A percentile compares a stretch with the other conserved stretches of the same genome.
Evolutionary conservation across 30 jellyfish, hydroid and myxozoan genomes (phyloP).

Genomic region (Aurelia aurita): DNA sequence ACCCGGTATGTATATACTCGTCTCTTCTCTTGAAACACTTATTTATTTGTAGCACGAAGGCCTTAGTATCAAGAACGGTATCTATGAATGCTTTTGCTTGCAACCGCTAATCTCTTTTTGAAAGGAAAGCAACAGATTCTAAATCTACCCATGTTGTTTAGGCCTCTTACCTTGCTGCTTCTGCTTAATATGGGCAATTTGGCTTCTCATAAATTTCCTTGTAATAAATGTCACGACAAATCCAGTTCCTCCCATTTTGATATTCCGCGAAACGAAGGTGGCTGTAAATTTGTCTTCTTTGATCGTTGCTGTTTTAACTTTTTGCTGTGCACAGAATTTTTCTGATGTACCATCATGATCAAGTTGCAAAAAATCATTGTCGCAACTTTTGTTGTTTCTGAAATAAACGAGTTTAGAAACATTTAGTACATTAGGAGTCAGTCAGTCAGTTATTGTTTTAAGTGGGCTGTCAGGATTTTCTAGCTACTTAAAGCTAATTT

Average conservation of each 20-base stretch:
- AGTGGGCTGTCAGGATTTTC: no score
- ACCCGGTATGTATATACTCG: no score
- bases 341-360: conserved; percentile 75
- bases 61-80: no score
- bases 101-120: no score
- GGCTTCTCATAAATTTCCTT: conserved; percentile 42
- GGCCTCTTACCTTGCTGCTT: conserved; percentile 31
- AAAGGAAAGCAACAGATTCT: no score
- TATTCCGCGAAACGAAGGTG: conserved; percentile 73
- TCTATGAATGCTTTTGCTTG: no score
- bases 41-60: no score
- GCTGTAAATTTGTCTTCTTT: conserved; percentile 53
- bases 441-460: no score
- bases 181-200: conserved; percentile 9
- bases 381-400: conserved; percentile 62
- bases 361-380: conserved; percentile 78
- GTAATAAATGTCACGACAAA: conserved; percentile 82
- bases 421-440: neutral
- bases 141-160: no score
- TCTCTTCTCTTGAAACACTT: no score
- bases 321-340: conserved; percentile 73
- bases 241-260: conserved; percentile 64
- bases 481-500: no score
- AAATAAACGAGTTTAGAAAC: neutral
- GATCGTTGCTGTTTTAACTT: conserved; percentile 33